phyloP scores from a whole-genome alignment of 2,113 vertebrate species.

The Taurulus bubalis region DNA sequence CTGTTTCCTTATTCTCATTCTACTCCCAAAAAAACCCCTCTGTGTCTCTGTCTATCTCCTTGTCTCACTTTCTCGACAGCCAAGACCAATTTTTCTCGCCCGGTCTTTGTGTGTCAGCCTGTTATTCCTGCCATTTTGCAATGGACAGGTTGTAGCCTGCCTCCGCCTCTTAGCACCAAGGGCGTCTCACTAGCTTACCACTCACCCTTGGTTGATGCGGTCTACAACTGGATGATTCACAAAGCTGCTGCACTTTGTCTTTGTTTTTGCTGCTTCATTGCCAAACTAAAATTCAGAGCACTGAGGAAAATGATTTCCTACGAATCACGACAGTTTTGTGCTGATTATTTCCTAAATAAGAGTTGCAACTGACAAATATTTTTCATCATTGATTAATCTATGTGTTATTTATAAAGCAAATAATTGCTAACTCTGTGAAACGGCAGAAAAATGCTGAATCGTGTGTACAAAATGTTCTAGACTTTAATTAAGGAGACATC shows the following conservation, averaged over 20 bases:
- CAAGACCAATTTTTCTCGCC: conserved; percentile 8
- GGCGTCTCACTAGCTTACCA: conserved; percentile 18
- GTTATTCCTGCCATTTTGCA: conserved; percentile 48
- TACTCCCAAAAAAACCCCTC: conserved; percentile 9
- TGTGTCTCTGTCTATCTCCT: conserved; percentile 2
- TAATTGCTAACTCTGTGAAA: not conserved
- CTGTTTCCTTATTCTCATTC: conserved; percentile 43
- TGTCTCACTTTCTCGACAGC: conserved; percentile 20
- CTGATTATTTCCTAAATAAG: not conserved
- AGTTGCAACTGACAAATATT: not conserved
- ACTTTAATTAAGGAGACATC: not conserved
- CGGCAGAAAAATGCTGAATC: not conserved
- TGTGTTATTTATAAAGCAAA: not conserved
- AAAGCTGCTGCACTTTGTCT: conserved; percentile 1
- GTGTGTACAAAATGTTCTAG: too few relatives aligned
- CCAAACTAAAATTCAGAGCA: not conserved
- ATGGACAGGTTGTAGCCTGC: conserved; percentile 30
- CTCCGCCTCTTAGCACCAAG: conserved; percentile 25
- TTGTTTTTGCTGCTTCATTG: not conserved
- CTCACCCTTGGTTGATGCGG: not conserved
- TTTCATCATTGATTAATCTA: not conserved
- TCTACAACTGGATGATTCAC: conserved; percentile 11
- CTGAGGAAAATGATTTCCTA: not conserved
- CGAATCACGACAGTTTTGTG: not conserved
- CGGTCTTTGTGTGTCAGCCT: conserved; percentile 38